Evolutionary conservation across 53 echinoderm and acorn worm species (phyloP).

Genomic region (Luidia sarsii): DNA sequence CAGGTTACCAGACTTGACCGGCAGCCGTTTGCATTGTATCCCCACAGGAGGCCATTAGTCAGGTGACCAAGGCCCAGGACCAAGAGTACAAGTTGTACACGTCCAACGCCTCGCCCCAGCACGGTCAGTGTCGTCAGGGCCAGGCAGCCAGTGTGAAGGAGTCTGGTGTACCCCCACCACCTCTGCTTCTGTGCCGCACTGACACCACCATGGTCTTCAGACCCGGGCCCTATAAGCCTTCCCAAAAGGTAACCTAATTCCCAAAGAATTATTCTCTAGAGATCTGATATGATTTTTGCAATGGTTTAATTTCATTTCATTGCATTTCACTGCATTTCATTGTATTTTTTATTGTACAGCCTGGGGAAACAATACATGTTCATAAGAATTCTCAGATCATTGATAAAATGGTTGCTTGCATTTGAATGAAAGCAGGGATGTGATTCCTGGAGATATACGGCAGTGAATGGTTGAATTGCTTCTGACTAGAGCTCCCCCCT

Average conservation of each 20-base stretch:
- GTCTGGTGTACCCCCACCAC: slow-evolving; percentile 84
- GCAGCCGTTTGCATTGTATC: not conserved
- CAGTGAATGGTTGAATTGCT: no score
- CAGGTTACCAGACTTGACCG: not conserved
- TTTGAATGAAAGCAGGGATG: no score
- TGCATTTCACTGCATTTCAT: no score
- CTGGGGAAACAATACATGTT: no score
- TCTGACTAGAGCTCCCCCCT: no score
- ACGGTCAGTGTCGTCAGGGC: no score
- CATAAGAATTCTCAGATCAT: no score
- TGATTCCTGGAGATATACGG: no score
- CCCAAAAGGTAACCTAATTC: slow-evolving; percentile 73
- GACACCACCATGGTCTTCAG: slow-evolving; percentile 95
- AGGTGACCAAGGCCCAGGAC: slow-evolving; percentile 96
- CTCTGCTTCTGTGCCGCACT: slow-evolving; percentile 86
- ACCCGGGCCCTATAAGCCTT: slow-evolving; percentile 83
- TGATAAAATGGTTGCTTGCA: no score
- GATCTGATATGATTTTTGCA: not conserved
- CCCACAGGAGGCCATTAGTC: slow-evolving; percentile 76
- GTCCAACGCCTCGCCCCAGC: slow-evolving; percentile 59
- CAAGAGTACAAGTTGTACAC: slow-evolving; percentile 86
- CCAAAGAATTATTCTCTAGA: no score
- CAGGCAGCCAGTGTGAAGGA: slow-evolving; percentile 51
- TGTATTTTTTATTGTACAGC: no score
- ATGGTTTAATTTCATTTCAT: no score